Evolutionary conservation across 2,888 invertebrate genomes (phyloP), one percentile per base, ranked within the genome.

Genomic region (Drosophila austrosaltans): DNA sequence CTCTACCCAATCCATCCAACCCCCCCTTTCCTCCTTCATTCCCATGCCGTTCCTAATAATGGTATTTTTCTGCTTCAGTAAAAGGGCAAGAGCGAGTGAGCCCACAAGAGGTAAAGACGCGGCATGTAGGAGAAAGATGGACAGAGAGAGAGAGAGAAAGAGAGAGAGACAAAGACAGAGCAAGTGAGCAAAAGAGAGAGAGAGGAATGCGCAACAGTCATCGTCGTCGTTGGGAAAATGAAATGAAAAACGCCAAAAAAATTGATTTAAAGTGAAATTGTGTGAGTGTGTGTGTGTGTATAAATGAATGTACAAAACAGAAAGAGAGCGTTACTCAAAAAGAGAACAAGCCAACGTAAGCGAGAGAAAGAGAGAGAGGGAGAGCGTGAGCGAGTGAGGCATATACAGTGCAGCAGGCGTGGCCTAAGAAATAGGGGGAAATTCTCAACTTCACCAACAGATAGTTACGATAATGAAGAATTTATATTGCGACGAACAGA

Each of bases 161-260:
- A 61, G 64, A 42, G 59, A 30, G 30, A 30, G 30, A 30, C 3
- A 30, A 5, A 69, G 65, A 67, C 73, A 42, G 58, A 57, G 72
- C 53, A 42, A 54, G 60, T 48, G 40, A 58, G 56, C 16, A 12
- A 66, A 61, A 64, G 53, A 59, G 25, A 60, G 66, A 59, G 20
- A 65, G 72, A 75, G 75, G 57, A 63, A 74, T 68, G 89, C 84
- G 87, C 89, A 85, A 85, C 83, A 85, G 79, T 77, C 71, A 53
- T 65, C 69, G 36, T 59, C 73, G 66, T 67, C 71, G 71, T 79
- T 69, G 76, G 75, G 85, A 79, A 89, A 87, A 89, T 87, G 82
- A 80, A 89, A 85, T 87, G 89, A 83, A 83, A 83, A 83, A 88
- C 87, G 78, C 66, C 75, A 89, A 89, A 85, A 89, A 85, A 85